Evolutionary conservation across 2,888 invertebrate species (phyloP), one percentile per base, ranked within the genome.

Genomic region (Caenorhabditis sinica): DNA sequence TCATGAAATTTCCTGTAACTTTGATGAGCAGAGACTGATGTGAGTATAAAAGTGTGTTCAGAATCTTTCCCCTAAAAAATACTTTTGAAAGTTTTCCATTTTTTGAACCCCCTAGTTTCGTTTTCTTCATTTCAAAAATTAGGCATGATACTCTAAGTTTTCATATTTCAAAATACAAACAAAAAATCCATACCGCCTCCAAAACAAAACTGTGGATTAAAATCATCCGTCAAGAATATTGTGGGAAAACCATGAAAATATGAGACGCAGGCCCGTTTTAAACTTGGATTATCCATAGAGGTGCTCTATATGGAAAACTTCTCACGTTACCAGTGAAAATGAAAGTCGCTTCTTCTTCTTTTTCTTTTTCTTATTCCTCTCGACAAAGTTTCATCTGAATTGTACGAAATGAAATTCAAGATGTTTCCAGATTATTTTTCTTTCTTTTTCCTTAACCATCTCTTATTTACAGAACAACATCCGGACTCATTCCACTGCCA

Each of bases 401-500:
- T 28, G 56, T 56, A 56, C 56, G 28, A 15, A 49, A 28, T 28
- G 56, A 56, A 53, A 45, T 49, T 61, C 20, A 51, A 77, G 23
- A 51, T 45, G n/a, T 60, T 60, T 51, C 20, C 13, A 43, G 28
- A 17, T 40, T 25, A 40, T 40, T 3, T 23, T 20, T 36, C 13
- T 61, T 43, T 28, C 28, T 11, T 61, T 17, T 28, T 17, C 13
- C 53, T 33, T 23, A 30, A 51, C 15, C 28, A 53, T 20, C 11
- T 9, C 40, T 30, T 28, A 8, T 25, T 84, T 77, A n/a, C 82
- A 85, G 85, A 28, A 81, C 82, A 5, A 85, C 85, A 61, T 85
- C 82, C 36, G 82, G 74, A 25, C 77, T 69, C 28, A 74, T 81
- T 69, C 88, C 88, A 40, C 77, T 87, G 30, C 88, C 88, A 56